Evolutionary conservation across 2,888 invertebrate genomes (phyloP).

Genomic region (Cantharis lateralis): DNA sequence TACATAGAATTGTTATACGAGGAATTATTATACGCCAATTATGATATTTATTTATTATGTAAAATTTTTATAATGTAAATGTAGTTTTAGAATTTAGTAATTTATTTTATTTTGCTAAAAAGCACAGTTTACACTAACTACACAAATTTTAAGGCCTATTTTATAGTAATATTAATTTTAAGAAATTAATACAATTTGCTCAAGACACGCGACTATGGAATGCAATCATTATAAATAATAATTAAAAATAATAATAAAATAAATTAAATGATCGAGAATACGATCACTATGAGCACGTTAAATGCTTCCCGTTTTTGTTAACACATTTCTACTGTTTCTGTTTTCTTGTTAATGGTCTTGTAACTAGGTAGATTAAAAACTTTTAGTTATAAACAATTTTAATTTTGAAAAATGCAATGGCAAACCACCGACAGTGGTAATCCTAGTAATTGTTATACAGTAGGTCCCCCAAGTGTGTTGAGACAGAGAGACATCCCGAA

Average conservation of each 20-base stretch:
- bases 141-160: conserved; percentile 11
- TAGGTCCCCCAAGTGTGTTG: too few species aligned
- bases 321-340: not conserved
- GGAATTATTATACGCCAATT: not conserved
- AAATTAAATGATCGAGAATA: conserved; percentile 18
- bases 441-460: too few species aligned
- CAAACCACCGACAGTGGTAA: too few species aligned
- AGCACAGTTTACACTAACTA: not conserved
- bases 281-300: conserved; percentile 30
- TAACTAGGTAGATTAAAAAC: not conserved
- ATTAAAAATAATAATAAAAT: conserved; percentile 24
- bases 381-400: not conserved
- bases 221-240: conserved; percentile 21
- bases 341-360: not conserved
- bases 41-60: not conserved
- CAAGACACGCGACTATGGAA: conserved; percentile 18
- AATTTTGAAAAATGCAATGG: not conserved
- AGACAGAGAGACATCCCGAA: too few species aligned
- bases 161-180: conserved; percentile 11
- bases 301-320: not conserved
- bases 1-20: not conserved
- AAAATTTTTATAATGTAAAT: not conserved
- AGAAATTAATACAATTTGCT: conserved; percentile 12
- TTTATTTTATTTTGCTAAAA: not conserved
- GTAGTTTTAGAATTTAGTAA: not conserved